phyloP scores from a whole-genome alignment of 2,797 vertebrate species.

The Acrocephalus scirpaceus region DNA sequence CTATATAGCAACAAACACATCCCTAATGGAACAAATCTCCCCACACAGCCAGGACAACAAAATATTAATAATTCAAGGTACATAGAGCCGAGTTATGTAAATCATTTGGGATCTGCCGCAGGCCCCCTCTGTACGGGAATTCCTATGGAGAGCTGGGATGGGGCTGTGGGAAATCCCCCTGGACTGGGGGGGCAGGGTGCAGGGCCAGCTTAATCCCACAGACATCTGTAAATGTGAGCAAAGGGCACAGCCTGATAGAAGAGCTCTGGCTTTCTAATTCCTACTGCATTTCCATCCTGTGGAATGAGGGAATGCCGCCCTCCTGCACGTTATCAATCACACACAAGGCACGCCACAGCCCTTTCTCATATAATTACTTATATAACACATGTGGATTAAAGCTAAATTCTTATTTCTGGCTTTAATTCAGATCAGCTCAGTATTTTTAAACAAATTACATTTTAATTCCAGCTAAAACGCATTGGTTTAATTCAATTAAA shows the following conservation, averaged over 20 bases:
- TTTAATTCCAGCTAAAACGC: constrained; percentile 38
- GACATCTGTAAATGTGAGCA: background rate
- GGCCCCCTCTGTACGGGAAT: background rate
- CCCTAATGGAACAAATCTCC: constrained; percentile 55
- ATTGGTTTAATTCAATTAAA: constrained; percentile 12
- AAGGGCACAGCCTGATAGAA: background rate
- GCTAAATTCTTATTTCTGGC: constrained; percentile 11
- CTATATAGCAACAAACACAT: constrained; percentile 26
- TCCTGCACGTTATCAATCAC: background rate
- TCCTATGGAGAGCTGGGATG: background rate
- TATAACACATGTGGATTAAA: background rate
- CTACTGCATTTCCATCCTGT: background rate
- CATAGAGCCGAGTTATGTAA: constrained; percentile 57
- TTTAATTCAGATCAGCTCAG: constrained; percentile 17
- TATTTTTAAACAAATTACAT: constrained; percentile 40
- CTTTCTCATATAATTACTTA: constrained; percentile 6
- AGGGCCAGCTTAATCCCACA: background rate
- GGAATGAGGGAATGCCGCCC: background rate
- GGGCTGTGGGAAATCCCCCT: background rate
- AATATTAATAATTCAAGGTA: constrained; percentile 73
- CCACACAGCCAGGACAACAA: constrained; percentile 67
- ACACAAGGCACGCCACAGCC: background rate
- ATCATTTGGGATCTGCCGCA: constrained; percentile 36
- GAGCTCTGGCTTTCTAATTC: background rate
- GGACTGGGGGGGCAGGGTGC: background rate